A percentile compares a stretch with the other conserved stretches of the same genome.
Conservation (phyloP, 2,888 invertebrate genomes). For the Flabesymbios commensalis region DNA sequence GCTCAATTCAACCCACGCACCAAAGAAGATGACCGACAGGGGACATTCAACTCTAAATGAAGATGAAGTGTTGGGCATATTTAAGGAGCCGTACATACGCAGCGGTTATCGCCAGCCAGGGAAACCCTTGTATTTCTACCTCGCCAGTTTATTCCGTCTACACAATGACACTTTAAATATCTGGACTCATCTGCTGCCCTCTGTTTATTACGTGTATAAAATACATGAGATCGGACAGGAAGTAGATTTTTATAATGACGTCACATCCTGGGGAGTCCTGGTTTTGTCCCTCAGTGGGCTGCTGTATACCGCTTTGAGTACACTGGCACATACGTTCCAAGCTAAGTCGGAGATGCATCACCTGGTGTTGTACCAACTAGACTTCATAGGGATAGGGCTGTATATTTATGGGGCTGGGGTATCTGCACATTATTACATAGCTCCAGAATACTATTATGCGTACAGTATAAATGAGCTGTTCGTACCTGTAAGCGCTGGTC, state of each 20-base stretch:
- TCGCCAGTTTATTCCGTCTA: constrained; percentile 40
- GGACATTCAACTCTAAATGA: too few relatives aligned
- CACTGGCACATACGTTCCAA: constrained; percentile 44
- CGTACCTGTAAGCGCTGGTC: constrained; percentile 33
- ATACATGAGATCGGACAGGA: constrained; percentile 2
- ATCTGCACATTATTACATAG: constrained; percentile 37
- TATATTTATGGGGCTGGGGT: constrained; percentile 38
- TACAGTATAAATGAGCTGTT: too few relatives aligned
- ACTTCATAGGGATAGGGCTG: constrained; percentile 46
- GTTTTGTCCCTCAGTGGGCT: constrained; percentile 35
- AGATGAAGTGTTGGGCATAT: too few relatives aligned
- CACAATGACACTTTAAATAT: constrained; percentile 49
- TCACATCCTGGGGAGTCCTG: constrained; percentile 25
- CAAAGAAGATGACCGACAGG: too few relatives aligned
- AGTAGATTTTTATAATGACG: constrained; percentile 18
- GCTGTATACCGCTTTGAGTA: constrained; percentile 34
- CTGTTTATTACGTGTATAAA: constrained; percentile 30
- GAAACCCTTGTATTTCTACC: constrained; percentile 40
- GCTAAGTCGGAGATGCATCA: constrained; percentile 41
- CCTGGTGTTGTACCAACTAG: constrained; percentile 41
- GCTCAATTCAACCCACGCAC: too few relatives aligned
- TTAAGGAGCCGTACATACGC: constrained; percentile 41
- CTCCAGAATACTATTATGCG: constrained; percentile 28
- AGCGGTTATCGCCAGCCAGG: constrained; percentile 40
- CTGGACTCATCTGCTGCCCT: constrained; percentile 45